Evolutionary conservation across 1,140 invertebrate genomes (phyloP).

Genomic region (Tetraneura akinire): DNA sequence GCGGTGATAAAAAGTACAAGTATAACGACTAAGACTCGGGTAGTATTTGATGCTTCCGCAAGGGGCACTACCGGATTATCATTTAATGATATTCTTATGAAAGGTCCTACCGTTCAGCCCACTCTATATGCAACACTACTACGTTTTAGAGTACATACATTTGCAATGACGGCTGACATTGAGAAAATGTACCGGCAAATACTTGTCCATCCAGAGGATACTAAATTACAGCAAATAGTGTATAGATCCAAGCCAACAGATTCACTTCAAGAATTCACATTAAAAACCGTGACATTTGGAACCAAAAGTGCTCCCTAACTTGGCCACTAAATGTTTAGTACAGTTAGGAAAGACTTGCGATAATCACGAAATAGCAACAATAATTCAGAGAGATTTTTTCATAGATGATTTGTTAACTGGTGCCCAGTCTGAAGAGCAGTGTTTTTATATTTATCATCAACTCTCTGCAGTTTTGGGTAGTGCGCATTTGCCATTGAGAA

Average conservation of each 20-base stretch:
- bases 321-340: conserved; percentile 4
- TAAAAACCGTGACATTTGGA: conserved; percentile 39
- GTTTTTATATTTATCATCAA: conserved; percentile 51
- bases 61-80: conserved; percentile 54
- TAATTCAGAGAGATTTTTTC: background rate
- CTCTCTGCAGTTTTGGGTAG: conserved; percentile 47
- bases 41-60: conserved; percentile 58
- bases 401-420: conserved; percentile 52
- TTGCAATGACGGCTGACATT: conserved; percentile 41
- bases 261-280: background rate
- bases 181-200: conserved; percentile 46
- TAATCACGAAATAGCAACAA: background rate
- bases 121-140: conserved; percentile 55
- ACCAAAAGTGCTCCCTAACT: conserved; percentile 27
- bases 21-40: conserved; percentile 57
- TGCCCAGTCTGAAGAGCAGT: conserved; percentile 52
- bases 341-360: background rate
- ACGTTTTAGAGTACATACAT: conserved; percentile 54
- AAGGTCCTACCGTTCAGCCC: conserved; percentile 57
- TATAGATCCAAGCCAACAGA: background rate
- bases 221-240: conserved; percentile 12
- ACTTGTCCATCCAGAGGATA: background rate
- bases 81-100: conserved; percentile 56
- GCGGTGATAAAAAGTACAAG: conserved; percentile 54
- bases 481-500: conserved; percentile 55